Conservation (phyloP, 2,113 vertebrate species). For the Manacus vitellinus region DNA sequence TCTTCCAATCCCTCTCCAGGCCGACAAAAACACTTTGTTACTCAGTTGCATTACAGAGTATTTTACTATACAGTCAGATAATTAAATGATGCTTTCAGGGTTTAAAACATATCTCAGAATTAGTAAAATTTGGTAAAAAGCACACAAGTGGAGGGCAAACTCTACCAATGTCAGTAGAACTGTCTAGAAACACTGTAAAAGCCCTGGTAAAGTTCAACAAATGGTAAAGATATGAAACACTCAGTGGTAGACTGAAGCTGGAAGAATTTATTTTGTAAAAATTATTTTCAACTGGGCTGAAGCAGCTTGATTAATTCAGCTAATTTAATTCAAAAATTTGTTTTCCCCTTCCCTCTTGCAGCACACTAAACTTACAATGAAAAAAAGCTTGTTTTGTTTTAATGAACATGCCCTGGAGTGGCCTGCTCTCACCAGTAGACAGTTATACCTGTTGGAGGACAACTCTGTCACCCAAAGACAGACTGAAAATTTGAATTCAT, state of each 20-base stretch:
- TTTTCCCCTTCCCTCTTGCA: neutral
- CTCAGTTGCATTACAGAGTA: neutral
- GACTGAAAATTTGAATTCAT: neutral
- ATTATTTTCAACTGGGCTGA: neutral
- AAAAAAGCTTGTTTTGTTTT: neutral
- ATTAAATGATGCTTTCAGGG: neutral
- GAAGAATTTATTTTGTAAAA: neutral
- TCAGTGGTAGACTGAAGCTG: neutral
- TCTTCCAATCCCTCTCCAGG: neutral
- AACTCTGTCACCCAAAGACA: neutral
- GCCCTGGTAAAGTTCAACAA: neutral
- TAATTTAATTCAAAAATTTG: neutral
- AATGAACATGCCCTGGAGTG: neutral
- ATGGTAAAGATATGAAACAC: neutral
- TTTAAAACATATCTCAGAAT: neutral
- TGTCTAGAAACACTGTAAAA: neutral
- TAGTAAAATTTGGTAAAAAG: neutral
- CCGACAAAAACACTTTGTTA: neutral
- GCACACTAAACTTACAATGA: neutral
- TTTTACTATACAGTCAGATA: neutral
- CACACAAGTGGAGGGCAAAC: neutral
- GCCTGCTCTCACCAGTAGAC: neutral
- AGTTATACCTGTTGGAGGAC: neutral
- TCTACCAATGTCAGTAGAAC: neutral
- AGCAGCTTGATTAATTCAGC: neutral